These are phyloP conservation scores for Bembecia ichneumoniformis DNA, from an alignment of 2,888 invertebrate species.

Conservation along the genomic window DNA sequence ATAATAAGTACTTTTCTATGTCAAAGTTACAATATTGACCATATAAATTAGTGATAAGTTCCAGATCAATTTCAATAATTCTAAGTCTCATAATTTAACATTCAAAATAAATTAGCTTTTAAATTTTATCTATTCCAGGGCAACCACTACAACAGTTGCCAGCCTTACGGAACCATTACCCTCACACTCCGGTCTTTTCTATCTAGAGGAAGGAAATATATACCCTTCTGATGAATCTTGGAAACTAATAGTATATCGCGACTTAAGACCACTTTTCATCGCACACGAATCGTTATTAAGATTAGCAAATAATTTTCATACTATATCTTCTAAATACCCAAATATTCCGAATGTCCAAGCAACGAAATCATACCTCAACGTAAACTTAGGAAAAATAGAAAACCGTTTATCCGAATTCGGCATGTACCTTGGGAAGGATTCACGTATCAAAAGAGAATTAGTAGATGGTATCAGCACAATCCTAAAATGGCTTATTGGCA, in stretches of 20 bases:
- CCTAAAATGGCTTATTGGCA: background rate
- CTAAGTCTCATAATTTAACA: no score
- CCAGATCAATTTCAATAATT: no score
- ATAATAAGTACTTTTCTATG: no score
- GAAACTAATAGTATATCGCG: background rate
- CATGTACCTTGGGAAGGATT: background rate
- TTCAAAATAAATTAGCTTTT: no score
- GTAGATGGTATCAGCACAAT: background rate
- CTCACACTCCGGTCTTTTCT: background rate
- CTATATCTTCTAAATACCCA: background rate
- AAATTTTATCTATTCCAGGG: background rate
- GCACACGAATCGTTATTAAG: background rate
- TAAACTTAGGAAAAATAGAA: background rate
- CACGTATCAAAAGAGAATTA: background rate
- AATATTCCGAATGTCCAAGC: background rate
- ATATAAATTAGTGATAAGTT: no score
- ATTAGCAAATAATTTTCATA: background rate
- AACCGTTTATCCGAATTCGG: background rate
- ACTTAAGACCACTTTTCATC: background rate
- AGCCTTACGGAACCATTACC: background rate
- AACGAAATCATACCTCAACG: background rate
- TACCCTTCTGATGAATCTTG: background rate
- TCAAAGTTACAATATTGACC: no score
- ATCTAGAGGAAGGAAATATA: background rate
- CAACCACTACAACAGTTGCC: background rate